Base-by-base conservation (phyloP, 2,888 invertebrate genomes). In the Linnaemya tessellans region DNA sequence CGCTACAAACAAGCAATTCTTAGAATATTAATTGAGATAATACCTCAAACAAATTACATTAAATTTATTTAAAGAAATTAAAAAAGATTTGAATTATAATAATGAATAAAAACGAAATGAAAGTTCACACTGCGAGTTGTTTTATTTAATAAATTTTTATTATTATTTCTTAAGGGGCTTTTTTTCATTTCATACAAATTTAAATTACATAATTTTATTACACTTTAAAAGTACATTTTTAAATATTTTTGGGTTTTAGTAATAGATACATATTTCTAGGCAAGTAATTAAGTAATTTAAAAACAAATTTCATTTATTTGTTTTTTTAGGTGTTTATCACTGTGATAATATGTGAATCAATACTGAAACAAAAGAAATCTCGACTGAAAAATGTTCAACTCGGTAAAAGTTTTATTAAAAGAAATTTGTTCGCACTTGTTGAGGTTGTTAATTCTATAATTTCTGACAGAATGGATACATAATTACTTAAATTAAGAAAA, bases 121-220 rank as follows among this genome's bases (percentile, higher is more conserved):
- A 78, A 84, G 46, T 46, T 46, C 49, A 49, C n/a, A 51, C 51
- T 71, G 20, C 0, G 35, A 60, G 49, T 56, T 80, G 64, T 71
- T 84, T 81, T 74, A 70, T 74, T 81, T 78, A 84, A 84, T 78
- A 81, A 62, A 75, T 74, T 62, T 70, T 79, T 73, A 79, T 74
- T 71, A 54, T 79, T 49, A 46, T 75, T 41, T 70, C 35, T 58
- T 68, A 30, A n/a, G n/a, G 60, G 41, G 15, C 60, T 71, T 70
- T 58, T 30, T 30, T 67, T 78, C 15, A 49, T 43, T 56, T 67
- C 54, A 83, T 83, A 75, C 75, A 77, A 77, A 77, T 56, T 58
- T 79, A 62, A 41, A 60, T 56, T 49, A 56, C 62, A 64, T 74
- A 58, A 54, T 73, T 78, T 54, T 56, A 25, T 54, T 25, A 51